Conservation (phyloP, 2,797 vertebrate species). For the Scleropages formosus region DNA sequence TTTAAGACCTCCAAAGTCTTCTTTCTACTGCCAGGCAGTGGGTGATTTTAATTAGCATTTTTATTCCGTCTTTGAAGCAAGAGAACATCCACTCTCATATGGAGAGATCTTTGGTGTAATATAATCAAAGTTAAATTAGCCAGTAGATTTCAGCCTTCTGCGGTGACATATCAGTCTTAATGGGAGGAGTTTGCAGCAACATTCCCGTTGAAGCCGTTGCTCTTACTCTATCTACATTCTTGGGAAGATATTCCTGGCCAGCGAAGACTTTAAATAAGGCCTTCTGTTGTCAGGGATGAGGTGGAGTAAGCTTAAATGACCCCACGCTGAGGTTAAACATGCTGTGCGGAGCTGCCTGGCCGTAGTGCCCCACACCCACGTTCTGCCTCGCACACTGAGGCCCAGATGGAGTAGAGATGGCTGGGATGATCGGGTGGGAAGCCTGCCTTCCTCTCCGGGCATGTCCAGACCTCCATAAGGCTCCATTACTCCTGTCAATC, state of each 20-base stretch:
- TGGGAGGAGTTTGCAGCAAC: background rate
- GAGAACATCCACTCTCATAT: background rate
- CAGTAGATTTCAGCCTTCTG: background rate
- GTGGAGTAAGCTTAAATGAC: background rate
- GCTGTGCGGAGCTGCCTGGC: background rate
- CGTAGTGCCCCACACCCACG: background rate
- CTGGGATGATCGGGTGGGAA: background rate
- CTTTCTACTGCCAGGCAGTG: background rate
- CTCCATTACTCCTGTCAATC: slow-evolving; percentile 16
- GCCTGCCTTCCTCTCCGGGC: too few relatives aligned
- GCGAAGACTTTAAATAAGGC: background rate
- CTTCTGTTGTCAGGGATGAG: background rate
- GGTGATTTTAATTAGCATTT: background rate
- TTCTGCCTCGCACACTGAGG: too few relatives aligned
- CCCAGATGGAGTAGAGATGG: background rate
- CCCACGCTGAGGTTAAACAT: background rate
- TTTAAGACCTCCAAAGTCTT: background rate
- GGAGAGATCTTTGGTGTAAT: background rate
- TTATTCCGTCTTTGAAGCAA: background rate
- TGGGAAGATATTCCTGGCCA: background rate
- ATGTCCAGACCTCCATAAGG: background rate
- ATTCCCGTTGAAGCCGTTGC: background rate
- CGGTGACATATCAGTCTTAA: background rate
- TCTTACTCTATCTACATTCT: background rate
- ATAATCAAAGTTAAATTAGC: background rate